Conservation (phyloP, 2,888 invertebrate genomes). For the Scaptomyza reducta region DNA sequence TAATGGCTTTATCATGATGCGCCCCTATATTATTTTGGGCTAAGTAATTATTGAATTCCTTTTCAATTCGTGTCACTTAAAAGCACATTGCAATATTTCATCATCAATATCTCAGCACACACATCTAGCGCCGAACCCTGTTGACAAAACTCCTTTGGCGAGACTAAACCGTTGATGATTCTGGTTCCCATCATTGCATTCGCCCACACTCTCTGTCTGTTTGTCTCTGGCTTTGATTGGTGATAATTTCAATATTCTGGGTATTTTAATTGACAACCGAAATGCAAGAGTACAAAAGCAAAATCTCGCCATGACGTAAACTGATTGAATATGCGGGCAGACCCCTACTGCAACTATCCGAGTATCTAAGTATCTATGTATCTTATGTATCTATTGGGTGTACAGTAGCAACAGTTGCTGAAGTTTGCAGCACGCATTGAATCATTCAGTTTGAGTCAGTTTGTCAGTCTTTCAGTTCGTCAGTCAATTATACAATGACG, state of each 20-base stretch:
- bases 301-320: constrained; percentile 58
- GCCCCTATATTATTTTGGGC: constrained; percentile 23
- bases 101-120: constrained; percentile 3
- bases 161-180: not conserved
- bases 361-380: constrained; percentile 24
- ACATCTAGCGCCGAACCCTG: not conserved
- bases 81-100: constrained; percentile 10
- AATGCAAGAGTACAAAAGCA: constrained; percentile 14
- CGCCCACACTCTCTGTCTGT: constrained; percentile 26
- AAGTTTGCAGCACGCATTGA: constrained; percentile 63
- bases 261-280: constrained; percentile 63
- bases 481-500: constrained; percentile 66
- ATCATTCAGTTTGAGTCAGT: constrained; percentile 37
- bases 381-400: constrained; percentile 8
- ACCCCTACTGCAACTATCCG: constrained; percentile 32
- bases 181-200: constrained; percentile 5
- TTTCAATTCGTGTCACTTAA: not conserved
- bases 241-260: constrained; percentile 15
- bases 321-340: constrained; percentile 72
- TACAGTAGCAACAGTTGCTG: constrained; percentile 25
- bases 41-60: not conserved
- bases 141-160: constrained; percentile 26
- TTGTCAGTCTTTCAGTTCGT: constrained; percentile 14
- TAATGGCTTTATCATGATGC: too few species aligned
- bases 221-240: not conserved